Conservation (phyloP, 2,797 vertebrate genomes). For the Sphenopsis melanotis region DNA sequence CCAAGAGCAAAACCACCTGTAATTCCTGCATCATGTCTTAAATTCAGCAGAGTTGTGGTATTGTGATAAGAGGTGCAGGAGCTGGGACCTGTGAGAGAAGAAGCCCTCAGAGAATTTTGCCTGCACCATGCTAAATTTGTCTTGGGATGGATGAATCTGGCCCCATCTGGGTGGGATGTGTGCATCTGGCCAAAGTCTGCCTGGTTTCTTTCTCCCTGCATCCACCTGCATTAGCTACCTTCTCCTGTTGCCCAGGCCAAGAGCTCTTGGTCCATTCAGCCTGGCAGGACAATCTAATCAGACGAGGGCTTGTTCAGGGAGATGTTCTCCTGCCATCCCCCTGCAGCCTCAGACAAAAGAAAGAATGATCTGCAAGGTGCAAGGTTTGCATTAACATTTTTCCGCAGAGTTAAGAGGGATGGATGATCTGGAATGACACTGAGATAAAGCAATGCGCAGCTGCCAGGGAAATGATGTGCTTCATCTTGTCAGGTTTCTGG, state of each 20-base stretch:
- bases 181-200: background rate
- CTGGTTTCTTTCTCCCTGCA: background rate
- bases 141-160: background rate
- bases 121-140: background rate
- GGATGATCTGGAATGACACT: background rate
- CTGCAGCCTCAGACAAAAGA: background rate
- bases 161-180: background rate
- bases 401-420: background rate
- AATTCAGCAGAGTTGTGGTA: background rate
- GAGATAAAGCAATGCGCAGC: background rate
- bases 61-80: background rate
- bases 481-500: background rate
- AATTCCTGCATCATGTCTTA: background rate
- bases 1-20: background rate
- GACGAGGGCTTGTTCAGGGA: background rate
- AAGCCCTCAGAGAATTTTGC: background rate
- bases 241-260: background rate
- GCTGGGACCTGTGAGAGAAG: background rate
- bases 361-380: background rate
- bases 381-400: constrained; percentile 19
- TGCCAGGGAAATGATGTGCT: background rate
- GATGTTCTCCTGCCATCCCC: background rate
- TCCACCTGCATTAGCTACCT: background rate
- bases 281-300: background rate
- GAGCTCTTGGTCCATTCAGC: background rate